These are phyloP conservation scores for Fragum sueziense DNA, from an alignment of 2,888 invertebrate genomes.

Conservation along the genomic window DNA sequence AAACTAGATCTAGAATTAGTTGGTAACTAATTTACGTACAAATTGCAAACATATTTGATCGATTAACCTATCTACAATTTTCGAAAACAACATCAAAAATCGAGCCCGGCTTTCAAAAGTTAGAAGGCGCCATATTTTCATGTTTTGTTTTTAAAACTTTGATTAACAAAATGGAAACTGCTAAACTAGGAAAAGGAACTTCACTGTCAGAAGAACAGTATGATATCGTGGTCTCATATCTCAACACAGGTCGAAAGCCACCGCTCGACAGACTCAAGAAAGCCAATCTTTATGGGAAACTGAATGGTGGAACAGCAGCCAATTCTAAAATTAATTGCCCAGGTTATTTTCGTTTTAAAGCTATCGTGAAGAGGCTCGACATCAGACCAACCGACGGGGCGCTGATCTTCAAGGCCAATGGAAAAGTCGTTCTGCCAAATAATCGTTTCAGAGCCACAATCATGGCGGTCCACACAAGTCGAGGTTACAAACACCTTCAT, in stretches of 20 bases:
- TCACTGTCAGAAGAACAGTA: conserved; percentile 53
- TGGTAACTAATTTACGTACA: too few species aligned
- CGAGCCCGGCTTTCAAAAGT: neutral
- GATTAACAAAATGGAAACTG: neutral
- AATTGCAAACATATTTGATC: too few species aligned
- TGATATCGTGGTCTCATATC: conserved; percentile 47
- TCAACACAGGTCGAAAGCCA: conserved; percentile 49
- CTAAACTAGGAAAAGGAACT: conserved; percentile 32
- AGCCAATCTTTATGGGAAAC: conserved; percentile 32
- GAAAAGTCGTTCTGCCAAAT: conserved; percentile 54
- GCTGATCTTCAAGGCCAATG: conserved; percentile 46
- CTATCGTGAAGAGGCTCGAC: conserved; percentile 39
- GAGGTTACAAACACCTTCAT: conserved; percentile 44
- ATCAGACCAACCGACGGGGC: conserved; percentile 39
- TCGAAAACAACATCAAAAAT: too few species aligned
- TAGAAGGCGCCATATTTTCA: neutral
- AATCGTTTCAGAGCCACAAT: conserved; percentile 48
- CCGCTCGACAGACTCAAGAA: conserved; percentile 24
- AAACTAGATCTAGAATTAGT: too few species aligned
- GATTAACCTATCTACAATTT: too few species aligned
- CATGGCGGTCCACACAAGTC: conserved; percentile 33
- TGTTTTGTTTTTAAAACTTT: neutral
- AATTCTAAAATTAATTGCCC: neutral
- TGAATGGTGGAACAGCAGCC: conserved; percentile 7
- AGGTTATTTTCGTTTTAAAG: conserved; percentile 35